Base-by-base conservation (phyloP, 2,888 invertebrate species). In the Temnothorax ravouxi region DNA sequence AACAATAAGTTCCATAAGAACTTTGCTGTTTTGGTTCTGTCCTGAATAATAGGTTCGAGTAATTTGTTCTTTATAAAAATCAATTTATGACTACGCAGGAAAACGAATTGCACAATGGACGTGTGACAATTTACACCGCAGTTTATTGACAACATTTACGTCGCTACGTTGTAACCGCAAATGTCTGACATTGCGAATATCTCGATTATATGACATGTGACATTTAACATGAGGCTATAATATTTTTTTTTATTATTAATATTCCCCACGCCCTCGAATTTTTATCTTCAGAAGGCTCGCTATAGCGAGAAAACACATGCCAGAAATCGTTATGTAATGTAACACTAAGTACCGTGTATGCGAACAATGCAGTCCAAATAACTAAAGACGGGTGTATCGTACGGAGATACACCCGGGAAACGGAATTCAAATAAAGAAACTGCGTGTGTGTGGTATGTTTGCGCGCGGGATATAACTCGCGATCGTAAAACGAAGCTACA, bases 401-500 rank as follows among this genome's bases (percentile, higher is more conserved):
- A 47, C 1, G 18, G 52, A 71, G 41, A 64, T 79, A 81, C 72
- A 13, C 3, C 29, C 25, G 15, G 50, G 34, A 41, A 84, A 83
- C 34, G 50, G 56, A 66, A 44, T 29, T 66, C 25, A 56, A 67
- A 54, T 52, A 41, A 75, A 66, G 44, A 29, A 67, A 41, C 18
- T 11, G 62, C 50, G 62, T 11, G 67, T 29, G 62, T 69, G 29
- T 52, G 41, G 5, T 15, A 18, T 54, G 61, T 76, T 47, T n/a
- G 50, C 76, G 41, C 50, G 84, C 29, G 52, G 67, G 52, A 88
- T 25, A 86, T 61, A 54, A 77, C 18, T 81, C 6, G 44, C 47
- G 18, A 84, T 83, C 85, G 77, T 88, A 88, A 88, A 88, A 88
- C 67, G 74, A 77, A 84, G 71, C 56, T 74, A 34, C 34, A 34